These are phyloP conservation scores for Drosophila pachea DNA, from an alignment of 1,140 invertebrate species.

Conservation along the genomic window DNA sequence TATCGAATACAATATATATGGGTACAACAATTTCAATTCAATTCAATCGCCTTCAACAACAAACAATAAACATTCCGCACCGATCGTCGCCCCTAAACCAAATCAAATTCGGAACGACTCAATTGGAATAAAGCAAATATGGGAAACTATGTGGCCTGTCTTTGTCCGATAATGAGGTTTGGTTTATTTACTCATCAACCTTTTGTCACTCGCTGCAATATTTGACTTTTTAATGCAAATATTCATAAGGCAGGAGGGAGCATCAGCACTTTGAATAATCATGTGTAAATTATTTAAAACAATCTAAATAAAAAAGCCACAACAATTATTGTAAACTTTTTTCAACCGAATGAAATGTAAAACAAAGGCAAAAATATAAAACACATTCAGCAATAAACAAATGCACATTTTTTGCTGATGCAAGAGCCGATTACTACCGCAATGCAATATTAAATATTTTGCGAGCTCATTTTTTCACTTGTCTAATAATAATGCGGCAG, in stretches of 20 bases:
- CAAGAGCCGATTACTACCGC: neutral
- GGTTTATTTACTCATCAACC: constrained; percentile 15
- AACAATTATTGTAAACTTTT: constrained; percentile 43
- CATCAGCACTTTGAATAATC: constrained; percentile 36
- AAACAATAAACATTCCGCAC: constrained; percentile 62
- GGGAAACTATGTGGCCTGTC: constrained; percentile 53
- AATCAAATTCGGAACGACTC: neutral
- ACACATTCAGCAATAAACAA: constrained; percentile 6
- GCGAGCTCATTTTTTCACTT: no score
- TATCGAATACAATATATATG: constrained; percentile 15
- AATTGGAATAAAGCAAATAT: constrained; percentile 39
- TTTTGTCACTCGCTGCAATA: constrained; percentile 23
- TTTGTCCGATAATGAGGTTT: constrained; percentile 22
- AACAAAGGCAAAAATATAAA: constrained; percentile 13
- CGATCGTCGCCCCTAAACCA: constrained; percentile 19
- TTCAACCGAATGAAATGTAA: constrained; percentile 1
- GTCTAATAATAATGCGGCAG: neutral
- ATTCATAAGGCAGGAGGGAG: constrained; percentile 61
- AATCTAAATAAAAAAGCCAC: neutral
- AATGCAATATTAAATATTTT: neutral
- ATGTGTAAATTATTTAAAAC: constrained; percentile 46
- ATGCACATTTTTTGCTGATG: constrained; percentile 15
- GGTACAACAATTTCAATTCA: constrained; percentile 23
- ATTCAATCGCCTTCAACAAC: constrained; percentile 53
- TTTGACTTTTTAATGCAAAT: constrained; percentile 73